A percentile compares a stretch with the other conserved stretches of the same genome.
Conservation (phyloP, 2,113 vertebrate genomes). For the Gnathochromis pfefferi region DNA sequence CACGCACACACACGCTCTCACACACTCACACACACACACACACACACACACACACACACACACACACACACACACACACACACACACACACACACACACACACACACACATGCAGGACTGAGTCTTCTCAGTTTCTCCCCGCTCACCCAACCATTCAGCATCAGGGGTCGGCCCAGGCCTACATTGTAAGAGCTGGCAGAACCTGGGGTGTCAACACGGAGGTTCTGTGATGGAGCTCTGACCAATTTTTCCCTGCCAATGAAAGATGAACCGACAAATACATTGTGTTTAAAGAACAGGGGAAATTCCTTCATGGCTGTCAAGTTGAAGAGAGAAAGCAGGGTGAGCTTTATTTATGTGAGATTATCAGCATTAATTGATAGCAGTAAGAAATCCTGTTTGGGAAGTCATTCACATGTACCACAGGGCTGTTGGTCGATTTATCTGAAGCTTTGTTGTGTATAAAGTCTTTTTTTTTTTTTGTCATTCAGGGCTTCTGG, state of each 20-base stretch:
- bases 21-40: no score
- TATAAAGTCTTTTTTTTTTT: neutral
- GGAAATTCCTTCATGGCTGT: constrained; percentile 25
- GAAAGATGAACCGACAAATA: constrained; percentile 49
- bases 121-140: constrained; percentile 22
- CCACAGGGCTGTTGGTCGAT: neutral
- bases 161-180: constrained; percentile 37
- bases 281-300: constrained; percentile 27
- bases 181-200: constrained; percentile 39
- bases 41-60: neutral
- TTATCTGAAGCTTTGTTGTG: neutral
- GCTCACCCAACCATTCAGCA: constrained; percentile 56
- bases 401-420: neutral
- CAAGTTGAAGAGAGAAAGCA: neutral
- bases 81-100: neutral
- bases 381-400: neutral
- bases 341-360: neutral
- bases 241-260: constrained; percentile 49
- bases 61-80: neutral
- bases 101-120: accelerated
- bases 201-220: constrained; percentile 26
- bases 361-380: neutral
- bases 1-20: neutral
- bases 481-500: neutral
- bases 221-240: constrained; percentile 35